Conservation (phyloP, 1,140 invertebrate genomes). For the Uloborus diversus region DNA sequence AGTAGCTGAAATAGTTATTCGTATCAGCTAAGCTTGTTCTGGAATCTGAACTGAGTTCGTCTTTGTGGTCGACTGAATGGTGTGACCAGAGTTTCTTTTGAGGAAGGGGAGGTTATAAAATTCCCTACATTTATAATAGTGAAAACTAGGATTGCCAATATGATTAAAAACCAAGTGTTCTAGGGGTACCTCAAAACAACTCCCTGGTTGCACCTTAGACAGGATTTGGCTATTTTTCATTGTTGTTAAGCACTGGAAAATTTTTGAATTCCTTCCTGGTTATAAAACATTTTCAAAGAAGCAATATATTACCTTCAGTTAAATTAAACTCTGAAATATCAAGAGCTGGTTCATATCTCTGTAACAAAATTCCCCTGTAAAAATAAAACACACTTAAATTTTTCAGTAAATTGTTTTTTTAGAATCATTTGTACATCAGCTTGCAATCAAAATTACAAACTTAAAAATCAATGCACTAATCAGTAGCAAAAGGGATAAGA, state of each 20-base stretch:
- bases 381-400: neutral
- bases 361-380: neutral
- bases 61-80: too few relatives aligned
- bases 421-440: neutral
- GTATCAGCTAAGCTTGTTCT: too few relatives aligned
- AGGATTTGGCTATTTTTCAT: neutral
- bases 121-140: too few relatives aligned
- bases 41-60: too few relatives aligned
- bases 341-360: conserved; percentile 13
- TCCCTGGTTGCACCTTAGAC: neutral
- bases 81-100: too few relatives aligned
- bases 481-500: neutral
- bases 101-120: too few relatives aligned
- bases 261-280: neutral
- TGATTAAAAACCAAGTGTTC: neutral
- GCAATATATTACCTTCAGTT: conserved; percentile 18
- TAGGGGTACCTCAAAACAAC: neutral
- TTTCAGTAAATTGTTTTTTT: neutral
- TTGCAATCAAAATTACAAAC: neutral
- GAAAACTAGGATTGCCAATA: too few relatives aligned
- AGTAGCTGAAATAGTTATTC: too few relatives aligned
- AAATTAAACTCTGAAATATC: conserved; percentile 25
- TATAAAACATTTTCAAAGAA: neutral
- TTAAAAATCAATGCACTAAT: neutral
- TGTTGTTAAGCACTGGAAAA: neutral